Conservation (phyloP, 2,888 invertebrate species). For the Isotomurus palustris region DNA sequence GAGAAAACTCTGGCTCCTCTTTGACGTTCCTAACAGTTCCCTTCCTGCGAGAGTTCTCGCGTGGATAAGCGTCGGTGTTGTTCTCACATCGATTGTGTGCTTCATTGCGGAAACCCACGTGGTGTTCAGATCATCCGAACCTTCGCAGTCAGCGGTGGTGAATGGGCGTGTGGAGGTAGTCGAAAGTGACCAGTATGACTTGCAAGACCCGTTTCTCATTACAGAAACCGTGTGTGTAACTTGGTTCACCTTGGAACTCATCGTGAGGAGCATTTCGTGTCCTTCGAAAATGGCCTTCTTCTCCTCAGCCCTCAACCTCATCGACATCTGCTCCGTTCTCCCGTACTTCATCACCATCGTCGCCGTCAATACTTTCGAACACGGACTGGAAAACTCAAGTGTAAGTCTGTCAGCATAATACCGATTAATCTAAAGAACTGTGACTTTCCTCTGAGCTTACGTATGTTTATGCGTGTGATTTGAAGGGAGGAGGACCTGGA, state of each 20-base stretch:
- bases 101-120: slow-evolving; percentile 58
- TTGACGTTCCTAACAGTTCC: slow-evolving; percentile 58
- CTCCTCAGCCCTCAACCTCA: slow-evolving; percentile 56
- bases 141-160: not conserved
- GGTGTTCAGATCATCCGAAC: slow-evolving; percentile 27
- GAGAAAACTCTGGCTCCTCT: slow-evolving; percentile 55
- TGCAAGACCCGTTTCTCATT: slow-evolving; percentile 56
- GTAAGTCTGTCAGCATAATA: too few relatives aligned
- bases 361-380: too few relatives aligned
- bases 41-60: slow-evolving; percentile 55
- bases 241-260: slow-evolving; percentile 55
- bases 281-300: slow-evolving; percentile 55
- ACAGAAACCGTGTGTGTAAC: slow-evolving; percentile 57
- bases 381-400: too few relatives aligned
- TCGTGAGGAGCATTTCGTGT: slow-evolving; percentile 50
- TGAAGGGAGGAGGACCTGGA: too few relatives aligned
- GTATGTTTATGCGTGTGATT: too few relatives aligned
- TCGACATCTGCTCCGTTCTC: slow-evolving; percentile 56
- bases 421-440: too few relatives aligned
- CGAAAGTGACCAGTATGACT: slow-evolving; percentile 54
- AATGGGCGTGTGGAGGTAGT: slow-evolving; percentile 45
- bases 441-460: too few relatives aligned
- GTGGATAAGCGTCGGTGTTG: slow-evolving; percentile 55
- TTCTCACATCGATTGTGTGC: slow-evolving; percentile 56
- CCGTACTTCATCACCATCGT: slow-evolving; percentile 51